Percentiles rank a stretch among this genome's conserved stretches.
Conservation (phyloP, 2,113 vertebrate genomes). For the Oreochromis aureus region DNA sequence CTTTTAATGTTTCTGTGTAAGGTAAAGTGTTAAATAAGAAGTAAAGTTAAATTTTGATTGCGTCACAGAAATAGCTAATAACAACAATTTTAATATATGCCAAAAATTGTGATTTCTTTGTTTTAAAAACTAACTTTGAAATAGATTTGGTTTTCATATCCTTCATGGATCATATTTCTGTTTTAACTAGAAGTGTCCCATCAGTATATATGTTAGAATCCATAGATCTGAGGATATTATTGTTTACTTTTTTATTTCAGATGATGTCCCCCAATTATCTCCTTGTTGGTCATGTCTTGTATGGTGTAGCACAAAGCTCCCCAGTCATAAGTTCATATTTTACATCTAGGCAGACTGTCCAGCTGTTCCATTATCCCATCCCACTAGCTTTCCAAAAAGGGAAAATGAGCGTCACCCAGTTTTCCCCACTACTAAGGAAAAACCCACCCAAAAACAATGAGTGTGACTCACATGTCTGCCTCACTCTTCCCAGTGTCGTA, state of each 20-base stretch:
- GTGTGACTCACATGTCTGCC: constrained; percentile 36
- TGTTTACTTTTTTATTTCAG: not conserved
- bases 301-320: not conserved
- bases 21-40: not conserved
- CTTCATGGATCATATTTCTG: not conserved
- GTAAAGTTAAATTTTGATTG: not conserved
- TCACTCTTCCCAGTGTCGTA: constrained; percentile 15
- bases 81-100: not conserved
- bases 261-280: not conserved
- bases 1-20: not conserved
- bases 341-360: not conserved
- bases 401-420: constrained; percentile 42
- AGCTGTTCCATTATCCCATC: constrained; percentile 44
- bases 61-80: not conserved
- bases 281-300: not conserved
- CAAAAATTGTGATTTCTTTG: not conserved
- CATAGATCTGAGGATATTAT: not conserved
- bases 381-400: constrained; percentile 9
- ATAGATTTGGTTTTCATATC: not conserved
- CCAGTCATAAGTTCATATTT: constrained; percentile 2
- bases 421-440: constrained; percentile 47
- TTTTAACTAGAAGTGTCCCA: not conserved
- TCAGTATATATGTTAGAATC: not conserved
- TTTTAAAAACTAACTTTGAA: not conserved
- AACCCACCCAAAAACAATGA: constrained; percentile 48